Conservation (phyloP, 2,113 vertebrate species). For the Albula goreensis region DNA sequence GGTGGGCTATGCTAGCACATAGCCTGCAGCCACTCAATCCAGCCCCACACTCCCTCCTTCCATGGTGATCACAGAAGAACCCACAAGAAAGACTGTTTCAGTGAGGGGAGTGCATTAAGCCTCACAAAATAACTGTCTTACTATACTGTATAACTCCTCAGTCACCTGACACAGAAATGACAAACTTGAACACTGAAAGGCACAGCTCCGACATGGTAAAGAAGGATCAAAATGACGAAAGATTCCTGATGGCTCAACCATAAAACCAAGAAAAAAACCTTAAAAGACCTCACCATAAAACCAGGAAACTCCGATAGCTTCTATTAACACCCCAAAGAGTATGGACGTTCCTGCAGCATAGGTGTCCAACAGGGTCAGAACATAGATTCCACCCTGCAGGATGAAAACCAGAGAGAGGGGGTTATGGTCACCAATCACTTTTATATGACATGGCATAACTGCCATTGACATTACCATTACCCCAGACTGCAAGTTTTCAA, state of each 20-base stretch:
- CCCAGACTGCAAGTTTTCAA: background rate
- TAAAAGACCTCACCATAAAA: conserved; percentile 84
- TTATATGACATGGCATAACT: background rate
- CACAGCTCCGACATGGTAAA: background rate
- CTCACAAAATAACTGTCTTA: background rate
- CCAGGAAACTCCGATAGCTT: conserved; percentile 96
- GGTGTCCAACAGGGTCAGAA: conserved; percentile 91
- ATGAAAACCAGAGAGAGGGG: background rate
- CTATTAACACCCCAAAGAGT: conserved; percentile 91
- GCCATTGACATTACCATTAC: background rate
- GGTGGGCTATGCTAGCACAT: background rate
- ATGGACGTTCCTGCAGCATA: conserved; percentile 97
- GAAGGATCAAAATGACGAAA: background rate
- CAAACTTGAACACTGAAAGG: background rate
- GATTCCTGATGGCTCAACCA: background rate
- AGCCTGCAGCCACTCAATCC: background rate
- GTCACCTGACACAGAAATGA: background rate
- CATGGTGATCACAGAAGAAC: background rate
- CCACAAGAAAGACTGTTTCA: background rate
- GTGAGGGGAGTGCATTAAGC: background rate
- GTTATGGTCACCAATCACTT: background rate
- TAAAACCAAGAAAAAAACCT: background rate
- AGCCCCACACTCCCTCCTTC: background rate
- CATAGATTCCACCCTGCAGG: conserved; percentile 90
- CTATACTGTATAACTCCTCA: background rate